These are phyloP conservation scores for Ormyrus rosae DNA, from an alignment of 2,888 invertebrate species.

Conservation along the genomic window DNA sequence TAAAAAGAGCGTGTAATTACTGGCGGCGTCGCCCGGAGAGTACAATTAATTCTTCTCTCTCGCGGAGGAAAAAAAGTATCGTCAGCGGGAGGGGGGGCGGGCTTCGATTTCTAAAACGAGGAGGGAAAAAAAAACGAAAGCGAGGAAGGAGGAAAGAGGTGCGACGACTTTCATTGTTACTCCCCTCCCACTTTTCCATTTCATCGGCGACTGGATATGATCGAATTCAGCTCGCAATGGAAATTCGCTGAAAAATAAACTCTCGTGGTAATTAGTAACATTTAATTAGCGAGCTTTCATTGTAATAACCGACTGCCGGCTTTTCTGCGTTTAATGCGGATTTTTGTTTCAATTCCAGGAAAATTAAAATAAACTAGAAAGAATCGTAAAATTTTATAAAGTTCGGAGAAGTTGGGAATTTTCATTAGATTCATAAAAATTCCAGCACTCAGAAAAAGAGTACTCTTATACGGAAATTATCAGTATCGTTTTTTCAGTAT, in stretches of 20 bases:
- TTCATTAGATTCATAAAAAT: too few relatives aligned
- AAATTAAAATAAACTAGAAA: too few relatives aligned
- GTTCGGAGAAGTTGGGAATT: too few relatives aligned
- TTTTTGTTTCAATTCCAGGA: too few relatives aligned
- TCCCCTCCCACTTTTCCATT: background rate
- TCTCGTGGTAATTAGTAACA: background rate
- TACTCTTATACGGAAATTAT: too few relatives aligned
- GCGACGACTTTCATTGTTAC: slow-evolving; percentile 3
- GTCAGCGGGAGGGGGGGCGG: background rate
- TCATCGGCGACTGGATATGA: slow-evolving; percentile 7
- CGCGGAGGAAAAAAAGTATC: slow-evolving; percentile 16
- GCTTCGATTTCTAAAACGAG: slow-evolving; percentile 37
- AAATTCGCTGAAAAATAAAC: background rate
- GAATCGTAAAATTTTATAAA: too few relatives aligned
- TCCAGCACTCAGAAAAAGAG: too few relatives aligned
- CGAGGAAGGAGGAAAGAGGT: slow-evolving; percentile 6
- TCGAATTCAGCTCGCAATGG: background rate
- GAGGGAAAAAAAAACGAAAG: slow-evolving; percentile 25
- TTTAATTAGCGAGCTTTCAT: slow-evolving; percentile 19
- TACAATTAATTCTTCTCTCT: slow-evolving; percentile 34
- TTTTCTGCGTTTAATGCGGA: too few relatives aligned
- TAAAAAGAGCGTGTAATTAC: slow-evolving; percentile 7
- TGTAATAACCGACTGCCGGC: background rate
- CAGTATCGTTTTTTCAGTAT: too few relatives aligned
- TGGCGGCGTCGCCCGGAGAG: background rate